Evolutionary conservation across 2,113 vertebrate species (phyloP).

Genomic region (Prochilodus magdalenae): DNA sequence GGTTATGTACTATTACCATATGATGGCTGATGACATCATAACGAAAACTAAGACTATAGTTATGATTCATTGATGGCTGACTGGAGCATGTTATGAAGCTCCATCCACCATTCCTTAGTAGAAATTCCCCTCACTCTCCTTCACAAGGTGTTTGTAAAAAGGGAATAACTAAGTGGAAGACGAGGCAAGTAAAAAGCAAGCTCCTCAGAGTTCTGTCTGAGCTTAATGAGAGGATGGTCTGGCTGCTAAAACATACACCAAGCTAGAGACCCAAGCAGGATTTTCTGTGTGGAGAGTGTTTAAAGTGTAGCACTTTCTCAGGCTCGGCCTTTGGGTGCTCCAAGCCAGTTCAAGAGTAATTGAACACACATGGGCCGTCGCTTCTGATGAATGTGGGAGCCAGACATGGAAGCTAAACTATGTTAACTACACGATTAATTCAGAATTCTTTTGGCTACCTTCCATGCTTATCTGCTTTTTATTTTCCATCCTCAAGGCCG

Average conservation of each 20-base stretch:
- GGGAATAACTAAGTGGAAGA: not conserved
- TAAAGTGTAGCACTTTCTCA: not conserved
- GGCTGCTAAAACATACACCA: conserved; percentile 8
- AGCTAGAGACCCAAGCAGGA: not conserved
- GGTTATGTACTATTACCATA: no score
- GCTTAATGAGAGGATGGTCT: not conserved
- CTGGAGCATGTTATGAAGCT: not conserved
- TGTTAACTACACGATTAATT: not conserved
- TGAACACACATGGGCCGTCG: conserved; percentile 6
- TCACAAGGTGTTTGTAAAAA: not conserved
- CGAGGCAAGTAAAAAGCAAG: no score
- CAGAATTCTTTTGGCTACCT: not conserved
- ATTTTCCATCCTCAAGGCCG: not conserved
- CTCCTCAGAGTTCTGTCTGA: not conserved
- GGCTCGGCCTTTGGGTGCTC: not conserved
- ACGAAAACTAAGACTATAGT: no score
- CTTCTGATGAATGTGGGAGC: conserved; percentile 2
- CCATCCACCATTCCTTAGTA: not conserved
- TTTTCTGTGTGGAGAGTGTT: not conserved
- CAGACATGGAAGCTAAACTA: conserved; percentile 1
- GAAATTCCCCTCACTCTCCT: not conserved
- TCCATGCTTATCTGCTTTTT: not conserved
- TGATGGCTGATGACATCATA: no score
- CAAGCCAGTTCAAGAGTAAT: not conserved
- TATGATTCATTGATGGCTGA: not conserved